Percentiles rank a stretch among this genome's conserved stretches.
These are phyloP conservation scores for Tethea ocularis DNA, from an alignment of 2,888 invertebrate genomes.

Conservation along the genomic window DNA sequence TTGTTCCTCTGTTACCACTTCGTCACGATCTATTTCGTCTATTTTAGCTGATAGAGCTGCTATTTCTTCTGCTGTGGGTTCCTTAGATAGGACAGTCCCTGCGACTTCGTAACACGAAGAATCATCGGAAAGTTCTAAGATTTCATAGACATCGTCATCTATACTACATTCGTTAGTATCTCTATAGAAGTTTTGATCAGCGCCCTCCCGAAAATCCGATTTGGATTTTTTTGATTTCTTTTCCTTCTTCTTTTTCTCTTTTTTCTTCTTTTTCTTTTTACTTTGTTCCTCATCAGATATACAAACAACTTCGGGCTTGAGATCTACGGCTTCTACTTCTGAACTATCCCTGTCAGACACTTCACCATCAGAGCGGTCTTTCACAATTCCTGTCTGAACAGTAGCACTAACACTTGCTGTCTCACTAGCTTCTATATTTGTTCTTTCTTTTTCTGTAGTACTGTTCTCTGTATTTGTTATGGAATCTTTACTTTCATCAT, in stretches of 20 bases:
- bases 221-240: conserved; percentile 63
- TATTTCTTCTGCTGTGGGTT: conserved; percentile 73
- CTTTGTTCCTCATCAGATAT: conserved; percentile 74
- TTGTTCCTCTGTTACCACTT: conserved; percentile 54
- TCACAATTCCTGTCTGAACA: conserved; percentile 29
- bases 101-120: conserved; percentile 68
- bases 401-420: conserved; percentile 7
- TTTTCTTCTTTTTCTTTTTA: conserved; percentile 46
- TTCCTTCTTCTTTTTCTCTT: conserved; percentile 70
- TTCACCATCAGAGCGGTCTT: conserved; percentile 65
- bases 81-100: conserved; percentile 68
- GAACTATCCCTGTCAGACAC: conserved; percentile 61
- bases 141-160: conserved; percentile 58
- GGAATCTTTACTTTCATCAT: conserved; percentile 3
- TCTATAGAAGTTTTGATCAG: conserved; percentile 65
- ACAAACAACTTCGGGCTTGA: conserved; percentile 77
- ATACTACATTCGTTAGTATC: conserved; percentile 27
- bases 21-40: conserved; percentile 69
- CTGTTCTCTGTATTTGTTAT: conserved; percentile 1
- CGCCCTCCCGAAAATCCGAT: conserved; percentile 65
- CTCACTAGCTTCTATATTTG: neutral
- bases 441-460: neutral
- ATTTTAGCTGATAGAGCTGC: conserved; percentile 76
- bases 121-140: conserved; percentile 69
- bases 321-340: conserved; percentile 60